phyloP scores from a whole-genome alignment of 2,888 invertebrate species.

The Ypsolopha sequella region DNA sequence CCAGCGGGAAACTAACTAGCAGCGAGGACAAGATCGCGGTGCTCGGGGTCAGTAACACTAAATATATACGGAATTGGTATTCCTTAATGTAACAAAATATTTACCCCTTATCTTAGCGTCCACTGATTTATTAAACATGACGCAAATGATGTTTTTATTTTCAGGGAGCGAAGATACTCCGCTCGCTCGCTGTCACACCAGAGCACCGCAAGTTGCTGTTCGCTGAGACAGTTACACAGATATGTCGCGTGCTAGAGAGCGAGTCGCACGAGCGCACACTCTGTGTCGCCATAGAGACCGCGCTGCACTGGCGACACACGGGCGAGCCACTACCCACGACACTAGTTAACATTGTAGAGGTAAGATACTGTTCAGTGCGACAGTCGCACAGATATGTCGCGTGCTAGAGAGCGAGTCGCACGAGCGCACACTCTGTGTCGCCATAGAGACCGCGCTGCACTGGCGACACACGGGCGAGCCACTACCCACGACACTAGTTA shows the following conservation, averaged over 20 bases:
- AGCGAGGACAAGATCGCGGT: constrained; percentile 91
- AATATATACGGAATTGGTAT: no score
- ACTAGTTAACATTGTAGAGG: no score
- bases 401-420: constrained; percentile 86
- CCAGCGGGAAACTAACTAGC: constrained; percentile 91
- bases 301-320: constrained; percentile 82
- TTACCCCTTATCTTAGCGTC: not conserved
- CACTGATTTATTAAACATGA: not conserved
- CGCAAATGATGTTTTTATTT: constrained; percentile 5
- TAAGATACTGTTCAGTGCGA: no score
- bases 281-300: constrained; percentile 83
- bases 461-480: constrained; percentile 49
- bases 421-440: constrained; percentile 82
- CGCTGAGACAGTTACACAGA: constrained; percentile 71
- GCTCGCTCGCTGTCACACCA: constrained; percentile 67
- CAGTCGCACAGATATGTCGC: constrained; percentile 8
- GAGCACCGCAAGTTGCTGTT: constrained; percentile 71
- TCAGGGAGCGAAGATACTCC: constrained; percentile 38
- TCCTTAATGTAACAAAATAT: no score
- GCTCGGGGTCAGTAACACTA: constrained; percentile 70
- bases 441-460: constrained; percentile 82
- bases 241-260: constrained; percentile 82
- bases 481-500: not conserved
- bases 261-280: constrained; percentile 95
- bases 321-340: constrained; percentile 54